Conservation (phyloP, 2,888 invertebrate genomes). For the Meganola albula region DNA sequence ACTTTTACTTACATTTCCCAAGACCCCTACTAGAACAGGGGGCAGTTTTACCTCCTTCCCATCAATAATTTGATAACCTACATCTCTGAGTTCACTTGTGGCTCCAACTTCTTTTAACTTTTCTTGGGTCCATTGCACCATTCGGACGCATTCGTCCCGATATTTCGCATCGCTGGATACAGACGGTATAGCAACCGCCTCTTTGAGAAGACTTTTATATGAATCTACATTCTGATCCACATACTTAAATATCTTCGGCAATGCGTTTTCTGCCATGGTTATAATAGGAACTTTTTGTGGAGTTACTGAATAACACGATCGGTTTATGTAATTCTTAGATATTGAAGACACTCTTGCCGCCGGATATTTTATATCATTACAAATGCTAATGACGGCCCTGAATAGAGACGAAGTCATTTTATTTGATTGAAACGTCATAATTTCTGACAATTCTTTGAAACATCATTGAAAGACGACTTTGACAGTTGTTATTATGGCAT, state of each 20-base stretch:
- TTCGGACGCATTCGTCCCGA: slow-evolving; percentile 87
- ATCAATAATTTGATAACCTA: slow-evolving; percentile 87
- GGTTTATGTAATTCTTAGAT: slow-evolving; percentile 26
- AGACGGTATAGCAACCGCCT: slow-evolving; percentile 94
- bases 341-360: slow-evolving; percentile 25
- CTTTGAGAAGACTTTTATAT: slow-evolving; percentile 87
- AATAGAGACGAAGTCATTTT: slow-evolving; percentile 31
- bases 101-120: slow-evolving; percentile 84
- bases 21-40: slow-evolving; percentile 87
- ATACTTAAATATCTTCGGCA: slow-evolving; percentile 78
- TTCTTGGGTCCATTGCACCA: slow-evolving; percentile 90
- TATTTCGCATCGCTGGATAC: slow-evolving; percentile 95
- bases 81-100: slow-evolving; percentile 82
- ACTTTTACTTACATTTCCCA: slow-evolving; percentile 80
- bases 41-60: slow-evolving; percentile 87
- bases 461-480: no score
- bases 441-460: no score
- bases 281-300: slow-evolving; percentile 32
- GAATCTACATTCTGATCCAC: slow-evolving; percentile 86
- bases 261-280: slow-evolving; percentile 61
- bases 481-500: no score
- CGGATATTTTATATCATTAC: slow-evolving; percentile 39
- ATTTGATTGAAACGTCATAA: no score
- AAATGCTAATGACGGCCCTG: slow-evolving; percentile 39
- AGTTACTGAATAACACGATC: slow-evolving; percentile 35